Evolutionary conservation across 2,888 invertebrate genomes (phyloP), one percentile per base, ranked within the genome.

Genomic region (Encarsia formosa): DNA sequence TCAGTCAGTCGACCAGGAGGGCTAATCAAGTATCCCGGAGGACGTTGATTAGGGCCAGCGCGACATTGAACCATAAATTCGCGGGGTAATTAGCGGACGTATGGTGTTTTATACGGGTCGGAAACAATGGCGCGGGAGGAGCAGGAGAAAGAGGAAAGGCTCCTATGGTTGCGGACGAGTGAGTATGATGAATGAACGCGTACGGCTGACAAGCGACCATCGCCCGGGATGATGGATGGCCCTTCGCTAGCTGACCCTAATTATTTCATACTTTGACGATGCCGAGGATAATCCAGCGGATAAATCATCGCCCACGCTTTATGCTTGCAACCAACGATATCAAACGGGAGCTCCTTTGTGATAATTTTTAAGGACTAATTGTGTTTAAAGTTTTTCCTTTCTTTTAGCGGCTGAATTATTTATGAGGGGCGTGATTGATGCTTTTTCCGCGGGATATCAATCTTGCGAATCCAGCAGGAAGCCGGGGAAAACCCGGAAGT

Each of bases 201-300:
- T 41, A 52, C 61, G 68, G 61, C 67, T 68, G 70, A 67, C 68
- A 69, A 68, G 67, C 71, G 67, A 69, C 67, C 70, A 69, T 71
- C 69, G 67, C 66, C 54, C 37, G 13, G 31, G 26, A 29, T 24
- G 35, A 49, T 26, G 31, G 31, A 48, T 48, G 40, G n/a, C 22
- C 48, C n/a, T 37, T 32, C 39, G 15, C 66, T 29, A 4, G 18
- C 65, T 64, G 68, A 68, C 71, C 69, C 72, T 73, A 73, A 74
- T 74, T 73, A 74, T 74, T 74, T 74, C 73, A 74, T 73, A 74
- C 73, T 73, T 74, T 71, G 71, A 73, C 71, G 73, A 73, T 73
- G 68, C 71, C 26, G 37, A 70, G 67, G 73, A 71, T 72, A 72
- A 73, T 73, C 73, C 70, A 71, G 65, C 62, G 64, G 67, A 72